These are phyloP conservation scores for Steinernema hermaphroditum DNA, from an alignment of 2,888 invertebrate species.

Conservation along the genomic window DNA sequence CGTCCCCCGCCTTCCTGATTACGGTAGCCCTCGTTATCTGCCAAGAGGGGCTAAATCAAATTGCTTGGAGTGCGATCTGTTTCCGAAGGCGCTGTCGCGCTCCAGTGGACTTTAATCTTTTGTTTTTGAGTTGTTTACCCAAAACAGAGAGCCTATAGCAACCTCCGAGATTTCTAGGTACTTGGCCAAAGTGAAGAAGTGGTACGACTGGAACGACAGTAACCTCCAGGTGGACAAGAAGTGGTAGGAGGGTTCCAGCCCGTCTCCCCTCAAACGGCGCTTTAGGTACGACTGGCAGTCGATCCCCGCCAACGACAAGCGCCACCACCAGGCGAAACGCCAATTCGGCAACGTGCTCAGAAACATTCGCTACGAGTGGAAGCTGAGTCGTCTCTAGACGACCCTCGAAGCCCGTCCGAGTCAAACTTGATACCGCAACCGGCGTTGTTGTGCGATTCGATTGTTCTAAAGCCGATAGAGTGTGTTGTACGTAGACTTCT, in stretches of 20 bases:
- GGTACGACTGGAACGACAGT: slow-evolving; percentile 43
- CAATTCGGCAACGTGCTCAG: slow-evolving; percentile 15
- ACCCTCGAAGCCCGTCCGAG: neutral
- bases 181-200: slow-evolving; percentile 39
- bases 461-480: no score
- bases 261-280: no score
- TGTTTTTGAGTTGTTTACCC: no score
- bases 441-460: no score
- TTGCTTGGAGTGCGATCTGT: neutral
- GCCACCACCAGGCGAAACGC: slow-evolving; percentile 23
- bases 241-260: slow-evolving; percentile 35
- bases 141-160: neutral
- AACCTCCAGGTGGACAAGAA: slow-evolving; percentile 45
- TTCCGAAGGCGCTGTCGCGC: no score
- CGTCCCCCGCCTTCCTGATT: neutral
- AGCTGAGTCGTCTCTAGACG: slow-evolving; percentile 43
- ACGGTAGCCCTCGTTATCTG: neutral
- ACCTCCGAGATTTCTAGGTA: slow-evolving; percentile 9
- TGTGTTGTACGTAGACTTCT: no score
- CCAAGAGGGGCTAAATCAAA: no score
- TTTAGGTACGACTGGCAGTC: slow-evolving; percentile 58
- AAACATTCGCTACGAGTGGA: slow-evolving; percentile 44
- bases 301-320: slow-evolving; percentile 29
- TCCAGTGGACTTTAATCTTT: no score
- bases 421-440: neutral